Evolutionary conservation across 1,140 invertebrate genomes (phyloP).

Genomic region (Paracyclopina nana): DNA sequence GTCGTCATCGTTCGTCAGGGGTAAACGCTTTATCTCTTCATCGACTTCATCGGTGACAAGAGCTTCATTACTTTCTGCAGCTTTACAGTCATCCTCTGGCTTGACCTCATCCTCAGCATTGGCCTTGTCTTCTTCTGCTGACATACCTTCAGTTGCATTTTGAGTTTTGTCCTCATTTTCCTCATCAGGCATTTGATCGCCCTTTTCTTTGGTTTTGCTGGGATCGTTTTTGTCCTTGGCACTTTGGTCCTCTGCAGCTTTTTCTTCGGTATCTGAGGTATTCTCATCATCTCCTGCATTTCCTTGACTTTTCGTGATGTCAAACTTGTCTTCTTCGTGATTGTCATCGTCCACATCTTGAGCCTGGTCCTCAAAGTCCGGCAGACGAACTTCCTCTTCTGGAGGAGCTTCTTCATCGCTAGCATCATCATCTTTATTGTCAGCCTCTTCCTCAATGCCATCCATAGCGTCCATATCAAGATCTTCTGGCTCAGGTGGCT

Average conservation of each 20-base stretch:
- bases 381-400: neutral
- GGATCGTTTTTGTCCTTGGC: slow-evolving; percentile 22
- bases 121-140: no score
- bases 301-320: neutral
- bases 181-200: no score
- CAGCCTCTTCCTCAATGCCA: slow-evolving; percentile 8
- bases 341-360: slow-evolving; percentile 3
- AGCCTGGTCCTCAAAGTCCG: neutral
- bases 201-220: slow-evolving; percentile 24
- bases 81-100: slow-evolving; percentile 23
- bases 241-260: slow-evolving; percentile 11
- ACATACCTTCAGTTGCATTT: no score
- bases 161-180: no score
- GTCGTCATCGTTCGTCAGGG: no score
- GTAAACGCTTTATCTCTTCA: no score
- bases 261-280: slow-evolving; percentile 9
- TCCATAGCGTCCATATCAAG: slow-evolving; percentile 7
- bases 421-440: neutral
- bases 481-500: slow-evolving; percentile 9
- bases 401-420: neutral
- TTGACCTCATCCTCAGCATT: slow-evolving; percentile 14
- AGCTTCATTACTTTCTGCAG: slow-evolving; percentile 26
- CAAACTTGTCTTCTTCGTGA: slow-evolving; percentile 7
- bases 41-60: slow-evolving; percentile 9
- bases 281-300: neutral